phyloP scores from a whole-genome alignment of 1,140 invertebrate genomes.

The Drosophila baimaii region DNA sequence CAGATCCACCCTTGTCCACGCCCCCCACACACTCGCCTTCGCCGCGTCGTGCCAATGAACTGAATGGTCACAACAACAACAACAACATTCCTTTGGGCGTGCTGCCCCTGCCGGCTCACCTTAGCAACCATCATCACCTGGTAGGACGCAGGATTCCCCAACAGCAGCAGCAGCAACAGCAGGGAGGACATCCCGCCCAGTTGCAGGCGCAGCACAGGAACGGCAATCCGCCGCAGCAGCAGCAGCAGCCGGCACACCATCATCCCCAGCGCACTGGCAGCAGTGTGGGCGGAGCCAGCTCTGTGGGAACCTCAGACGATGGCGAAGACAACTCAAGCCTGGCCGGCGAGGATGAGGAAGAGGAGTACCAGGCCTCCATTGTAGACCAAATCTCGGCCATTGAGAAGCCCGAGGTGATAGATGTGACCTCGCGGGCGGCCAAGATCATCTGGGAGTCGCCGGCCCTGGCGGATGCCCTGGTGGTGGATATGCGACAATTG shows the following conservation, averaged over 20 bases:
- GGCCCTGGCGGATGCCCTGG: slow-evolving; percentile 86
- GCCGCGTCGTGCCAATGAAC: slow-evolving; percentile 68
- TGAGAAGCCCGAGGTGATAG: slow-evolving; percentile 90
- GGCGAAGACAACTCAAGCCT: slow-evolving; percentile 89
- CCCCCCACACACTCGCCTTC: slow-evolving; percentile 80
- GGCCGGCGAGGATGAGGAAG: slow-evolving; percentile 87
- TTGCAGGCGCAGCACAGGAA: slow-evolving; percentile 30
- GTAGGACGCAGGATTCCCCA: slow-evolving; percentile 24
- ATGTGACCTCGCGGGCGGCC: slow-evolving; percentile 91
- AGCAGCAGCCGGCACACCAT: slow-evolving; percentile 10
- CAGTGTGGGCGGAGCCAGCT: slow-evolving; percentile 85
- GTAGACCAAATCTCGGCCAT: slow-evolving; percentile 90
- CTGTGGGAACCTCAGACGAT: slow-evolving; percentile 88
- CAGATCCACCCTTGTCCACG: slow-evolving; percentile 66
- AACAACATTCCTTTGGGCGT: slow-evolving; percentile 65
- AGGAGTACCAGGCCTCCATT: slow-evolving; percentile 86
- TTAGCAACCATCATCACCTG: slow-evolving; percentile 48
- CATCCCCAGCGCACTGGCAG: slow-evolving; percentile 48
- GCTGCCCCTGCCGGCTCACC: slow-evolving; percentile 32
- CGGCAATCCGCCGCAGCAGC: slow-evolving; percentile 20
- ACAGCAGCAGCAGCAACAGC: slow-evolving; percentile 22
- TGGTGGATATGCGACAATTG: slow-evolving; percentile 86
- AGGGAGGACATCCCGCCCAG: slow-evolving; percentile 35
- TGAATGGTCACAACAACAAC: slow-evolving; percentile 69
- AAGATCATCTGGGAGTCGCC: slow-evolving; percentile 91